A percentile compares a stretch with the other conserved stretches of the same genome.
Conservation (phyloP, 2,888 invertebrate species). For the Miltochrista miniata region DNA sequence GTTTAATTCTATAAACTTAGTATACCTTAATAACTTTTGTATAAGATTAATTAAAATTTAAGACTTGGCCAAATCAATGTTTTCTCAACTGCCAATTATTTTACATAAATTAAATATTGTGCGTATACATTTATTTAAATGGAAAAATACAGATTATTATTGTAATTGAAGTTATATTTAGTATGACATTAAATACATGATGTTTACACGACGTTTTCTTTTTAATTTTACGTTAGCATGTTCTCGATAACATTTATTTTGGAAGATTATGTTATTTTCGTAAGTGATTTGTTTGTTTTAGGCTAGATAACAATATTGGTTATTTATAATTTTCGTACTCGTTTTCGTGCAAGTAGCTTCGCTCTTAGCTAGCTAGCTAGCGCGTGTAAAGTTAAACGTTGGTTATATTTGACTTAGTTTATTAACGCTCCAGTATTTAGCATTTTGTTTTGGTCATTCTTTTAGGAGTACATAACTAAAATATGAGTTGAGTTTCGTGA, state of each 20-base stretch:
- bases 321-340: conserved; percentile 33
- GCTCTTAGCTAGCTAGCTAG: conserved; percentile 41
- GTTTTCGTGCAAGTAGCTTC: conserved; percentile 77
- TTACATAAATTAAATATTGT: conserved; percentile 43
- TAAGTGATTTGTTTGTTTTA: conserved; percentile 43
- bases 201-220: conserved; percentile 63
- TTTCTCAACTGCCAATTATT: conserved; percentile 69
- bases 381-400: conserved; percentile 28
- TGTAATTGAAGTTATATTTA: conserved; percentile 71
- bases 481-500: conserved; percentile 42
- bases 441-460: conserved; percentile 54
- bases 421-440: conserved; percentile 36
- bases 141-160: conserved; percentile 52
- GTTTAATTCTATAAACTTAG: conserved; percentile 13
- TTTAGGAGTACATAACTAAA: conserved; percentile 40
- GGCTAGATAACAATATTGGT: conserved; percentile 39
- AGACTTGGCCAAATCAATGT: conserved; percentile 62
- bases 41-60: conserved; percentile 40
- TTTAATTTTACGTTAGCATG: conserved; percentile 56
- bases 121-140: conserved; percentile 53
- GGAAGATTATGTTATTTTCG: conserved; percentile 72
- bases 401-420: conserved; percentile 25
- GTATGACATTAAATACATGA: conserved; percentile 74
- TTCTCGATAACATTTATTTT: conserved; percentile 77
- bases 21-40: conserved; percentile 25